Conservation (phyloP, 2,797 vertebrate genomes). For the Poecilia wingei region DNA sequence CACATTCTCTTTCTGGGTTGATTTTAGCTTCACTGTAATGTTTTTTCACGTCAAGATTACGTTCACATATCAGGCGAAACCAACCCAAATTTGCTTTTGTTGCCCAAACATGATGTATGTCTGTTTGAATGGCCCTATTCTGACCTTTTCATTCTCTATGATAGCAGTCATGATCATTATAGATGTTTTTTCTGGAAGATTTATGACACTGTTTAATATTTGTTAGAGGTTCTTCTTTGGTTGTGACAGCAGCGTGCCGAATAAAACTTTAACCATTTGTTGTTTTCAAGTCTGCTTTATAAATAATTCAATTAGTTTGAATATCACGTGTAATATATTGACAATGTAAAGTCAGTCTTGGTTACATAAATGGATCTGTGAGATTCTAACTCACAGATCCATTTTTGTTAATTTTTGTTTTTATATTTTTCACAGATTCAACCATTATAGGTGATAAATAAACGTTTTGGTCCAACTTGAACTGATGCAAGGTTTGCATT, state of each 20-base stretch:
- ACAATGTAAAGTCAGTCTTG: not conserved
- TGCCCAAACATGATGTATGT: no score
- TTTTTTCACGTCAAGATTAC: not conserved
- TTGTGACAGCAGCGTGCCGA: not conserved
- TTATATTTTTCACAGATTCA: not conserved
- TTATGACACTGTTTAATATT: not conserved
- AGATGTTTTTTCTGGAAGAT: not conserved
- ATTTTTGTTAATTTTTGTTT: not conserved
- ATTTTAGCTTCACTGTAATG: not conserved
- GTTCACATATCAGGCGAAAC: no score
- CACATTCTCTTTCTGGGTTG: no score
- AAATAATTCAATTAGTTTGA: not conserved
- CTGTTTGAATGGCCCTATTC: no score
- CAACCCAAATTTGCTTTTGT: no score
- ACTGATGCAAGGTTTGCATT: not conserved
- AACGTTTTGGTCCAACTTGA: not conserved
- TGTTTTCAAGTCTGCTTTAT: not conserved
- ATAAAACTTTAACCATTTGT: not conserved
- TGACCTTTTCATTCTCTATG: not conserved
- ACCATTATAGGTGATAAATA: not conserved
- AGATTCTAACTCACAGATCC: not conserved
- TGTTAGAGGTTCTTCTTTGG: not conserved
- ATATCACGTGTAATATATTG: not conserved
- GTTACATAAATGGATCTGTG: not conserved
- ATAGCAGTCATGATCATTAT: not conserved